phyloP scores from a whole-genome alignment of 2,113 vertebrate species.

The Atractosteus spatula region DNA sequence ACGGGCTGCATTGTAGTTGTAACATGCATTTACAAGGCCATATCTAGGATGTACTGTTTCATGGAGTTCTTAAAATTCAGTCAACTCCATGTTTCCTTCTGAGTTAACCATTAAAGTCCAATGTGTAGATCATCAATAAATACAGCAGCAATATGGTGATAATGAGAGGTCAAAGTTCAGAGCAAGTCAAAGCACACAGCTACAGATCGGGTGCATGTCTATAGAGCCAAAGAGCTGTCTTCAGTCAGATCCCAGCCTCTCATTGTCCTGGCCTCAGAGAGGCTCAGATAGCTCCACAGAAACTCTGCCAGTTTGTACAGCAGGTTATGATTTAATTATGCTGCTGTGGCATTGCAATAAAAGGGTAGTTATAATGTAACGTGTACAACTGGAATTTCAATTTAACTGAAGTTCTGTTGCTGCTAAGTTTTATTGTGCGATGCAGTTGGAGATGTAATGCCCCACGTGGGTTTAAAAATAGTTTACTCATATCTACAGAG shows the following conservation, averaged over 20 bases:
- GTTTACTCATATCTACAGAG: constrained; percentile 54
- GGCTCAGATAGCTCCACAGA: constrained; percentile 17
- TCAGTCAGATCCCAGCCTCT: constrained; percentile 12
- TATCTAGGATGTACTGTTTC: too few relatives aligned
- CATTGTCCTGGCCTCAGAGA: constrained; percentile 2
- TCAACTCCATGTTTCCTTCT: background rate
- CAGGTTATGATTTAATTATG: constrained; percentile 8
- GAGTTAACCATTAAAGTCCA: constrained; percentile 35
- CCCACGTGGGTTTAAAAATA: constrained; percentile 45
- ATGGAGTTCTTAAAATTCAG: too few relatives aligned
- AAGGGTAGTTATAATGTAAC: background rate
- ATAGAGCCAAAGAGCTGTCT: too few relatives aligned
- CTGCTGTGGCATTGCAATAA: constrained; percentile 8
- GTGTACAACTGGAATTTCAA: background rate
- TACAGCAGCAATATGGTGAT: constrained; percentile 22
- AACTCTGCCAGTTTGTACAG: background rate
- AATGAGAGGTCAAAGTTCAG: constrained; percentile 38
- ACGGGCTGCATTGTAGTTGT: too few relatives aligned
- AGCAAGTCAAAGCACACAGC: constrained; percentile 27
- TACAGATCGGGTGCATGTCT: background rate
- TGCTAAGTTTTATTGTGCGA: constrained; percentile 10
- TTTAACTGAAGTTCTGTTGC: background rate
- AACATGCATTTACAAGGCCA: too few relatives aligned
- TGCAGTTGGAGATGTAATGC: constrained; percentile 43
- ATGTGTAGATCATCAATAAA: constrained; percentile 34